A percentile compares a stretch with the other conserved stretches of the same genome.
Conservation (phyloP, 2,113 vertebrate genomes). For the Falco punctatus region DNA sequence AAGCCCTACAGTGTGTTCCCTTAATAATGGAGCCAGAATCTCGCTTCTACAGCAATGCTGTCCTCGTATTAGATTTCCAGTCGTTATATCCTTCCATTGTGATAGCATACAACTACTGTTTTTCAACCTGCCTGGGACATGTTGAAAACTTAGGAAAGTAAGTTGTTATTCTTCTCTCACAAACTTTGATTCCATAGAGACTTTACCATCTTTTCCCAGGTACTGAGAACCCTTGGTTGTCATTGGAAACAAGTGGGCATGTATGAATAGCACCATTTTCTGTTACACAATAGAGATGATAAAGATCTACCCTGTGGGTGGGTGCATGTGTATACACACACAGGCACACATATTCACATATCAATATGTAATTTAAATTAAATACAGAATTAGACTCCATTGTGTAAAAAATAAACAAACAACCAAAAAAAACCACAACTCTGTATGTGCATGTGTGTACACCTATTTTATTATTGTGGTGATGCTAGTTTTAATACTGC, state of each 20-base stretch:
- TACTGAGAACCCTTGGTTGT: neutral
- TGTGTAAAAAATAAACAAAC: neutral
- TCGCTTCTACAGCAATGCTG: slow-evolving; percentile 96
- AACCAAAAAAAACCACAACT: neutral
- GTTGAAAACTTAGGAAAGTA: slow-evolving; percentile 95
- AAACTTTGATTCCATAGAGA: neutral
- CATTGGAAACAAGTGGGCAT: neutral
- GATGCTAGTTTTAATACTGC: neutral
- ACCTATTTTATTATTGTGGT: neutral
- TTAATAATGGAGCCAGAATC: slow-evolving; percentile 98
- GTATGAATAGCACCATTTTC: neutral
- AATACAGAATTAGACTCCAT: neutral
- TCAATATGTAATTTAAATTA: neutral
- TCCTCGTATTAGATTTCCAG: slow-evolving; percentile 97
- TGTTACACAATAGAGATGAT: neutral
- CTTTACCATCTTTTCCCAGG: neutral
- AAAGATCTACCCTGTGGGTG: neutral
- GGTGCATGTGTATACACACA: neutral
- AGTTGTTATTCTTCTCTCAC: slow-evolving; percentile 62
- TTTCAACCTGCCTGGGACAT: slow-evolving; percentile 94
- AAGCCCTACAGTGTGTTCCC: slow-evolving; percentile 90
- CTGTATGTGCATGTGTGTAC: neutral
- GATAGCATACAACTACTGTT: slow-evolving; percentile 99
- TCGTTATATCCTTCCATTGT: slow-evolving; percentile 96
- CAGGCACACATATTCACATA: too few relatives aligned